Evolutionary conservation across 2,113 vertebrate species (phyloP).

Genomic region (Heterotis niloticus): DNA sequence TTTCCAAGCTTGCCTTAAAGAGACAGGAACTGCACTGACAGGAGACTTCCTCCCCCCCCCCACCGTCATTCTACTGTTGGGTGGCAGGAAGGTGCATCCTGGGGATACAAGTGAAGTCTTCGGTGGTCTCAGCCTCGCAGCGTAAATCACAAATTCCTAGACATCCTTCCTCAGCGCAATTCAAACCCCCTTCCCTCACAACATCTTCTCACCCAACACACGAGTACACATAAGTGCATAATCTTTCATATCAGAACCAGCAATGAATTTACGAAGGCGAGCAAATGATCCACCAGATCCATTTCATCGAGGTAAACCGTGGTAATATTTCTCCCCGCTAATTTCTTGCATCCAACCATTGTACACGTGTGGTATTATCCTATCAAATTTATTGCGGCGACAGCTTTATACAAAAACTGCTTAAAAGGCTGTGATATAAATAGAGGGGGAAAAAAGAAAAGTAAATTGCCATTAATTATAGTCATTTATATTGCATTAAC

Average conservation of each 20-base stretch:
- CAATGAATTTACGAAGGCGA: not conserved
- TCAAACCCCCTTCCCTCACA: too few relatives aligned
- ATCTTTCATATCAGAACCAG: not conserved
- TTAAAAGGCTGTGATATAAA: constrained; percentile 29
- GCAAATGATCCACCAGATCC: too few relatives aligned
- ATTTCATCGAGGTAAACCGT: not conserved
- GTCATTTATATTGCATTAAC: constrained; percentile 35
- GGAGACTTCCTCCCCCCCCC: not conserved
- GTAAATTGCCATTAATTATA: constrained; percentile 31
- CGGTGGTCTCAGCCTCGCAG: too few relatives aligned
- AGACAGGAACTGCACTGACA: not conserved
- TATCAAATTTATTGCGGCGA: constrained; percentile 4
- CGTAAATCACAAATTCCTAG: not conserved
- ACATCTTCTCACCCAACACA: too few relatives aligned
- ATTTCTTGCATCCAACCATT: not conserved
- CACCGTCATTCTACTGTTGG: too few relatives aligned
- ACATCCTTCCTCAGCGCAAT: not conserved
- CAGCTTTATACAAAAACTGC: constrained; percentile 22
- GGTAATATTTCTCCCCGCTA: not conserved
- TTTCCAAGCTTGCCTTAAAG: not conserved
- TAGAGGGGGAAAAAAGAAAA: constrained; percentile 24
- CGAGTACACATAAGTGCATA: not conserved
- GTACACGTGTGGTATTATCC: not conserved
- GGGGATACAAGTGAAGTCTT: too few relatives aligned
- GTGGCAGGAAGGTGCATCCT: too few relatives aligned